phyloP scores from a whole-genome alignment of 2,888 invertebrate genomes.

The Hemicrepidius hirtus region DNA sequence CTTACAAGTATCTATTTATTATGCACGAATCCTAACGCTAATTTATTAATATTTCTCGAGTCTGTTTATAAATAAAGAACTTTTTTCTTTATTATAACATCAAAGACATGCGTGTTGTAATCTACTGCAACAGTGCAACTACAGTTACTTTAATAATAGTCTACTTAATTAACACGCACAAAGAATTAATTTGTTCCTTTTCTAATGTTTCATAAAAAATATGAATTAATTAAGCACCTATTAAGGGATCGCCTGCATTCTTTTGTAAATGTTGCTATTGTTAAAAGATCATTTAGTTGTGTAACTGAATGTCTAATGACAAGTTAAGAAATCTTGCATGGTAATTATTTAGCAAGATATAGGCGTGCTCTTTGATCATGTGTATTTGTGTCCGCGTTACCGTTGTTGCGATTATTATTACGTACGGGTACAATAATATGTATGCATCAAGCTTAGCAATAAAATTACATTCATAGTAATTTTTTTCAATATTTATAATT shows the following conservation, averaged over 20 bases:
- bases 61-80: no score
- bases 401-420: no score
- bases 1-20: no score
- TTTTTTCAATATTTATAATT: no score
- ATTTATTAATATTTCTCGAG: no score
- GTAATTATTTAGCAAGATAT: conserved; percentile 1
- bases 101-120: no score
- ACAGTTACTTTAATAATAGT: not conserved
- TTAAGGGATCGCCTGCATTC: not conserved
- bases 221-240: conserved; percentile 3
- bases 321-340: conserved; percentile 20
- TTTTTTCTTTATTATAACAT: no score
- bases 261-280: conserved; percentile 13
- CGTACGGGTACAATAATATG: no score
- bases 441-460: no score
- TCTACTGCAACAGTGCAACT: not conserved
- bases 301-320: conserved; percentile 23
- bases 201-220: conserved; percentile 5
- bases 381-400: conserved; percentile 1
- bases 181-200: conserved; percentile 3
- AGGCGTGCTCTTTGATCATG: conserved; percentile 12
- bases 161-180: not conserved
- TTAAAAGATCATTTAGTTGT: conserved; percentile 14
- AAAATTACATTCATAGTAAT: no score
- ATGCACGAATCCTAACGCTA: no score